phyloP scores from a whole-genome alignment of 2,113 vertebrate genomes.

The Notechis scutatus region DNA sequence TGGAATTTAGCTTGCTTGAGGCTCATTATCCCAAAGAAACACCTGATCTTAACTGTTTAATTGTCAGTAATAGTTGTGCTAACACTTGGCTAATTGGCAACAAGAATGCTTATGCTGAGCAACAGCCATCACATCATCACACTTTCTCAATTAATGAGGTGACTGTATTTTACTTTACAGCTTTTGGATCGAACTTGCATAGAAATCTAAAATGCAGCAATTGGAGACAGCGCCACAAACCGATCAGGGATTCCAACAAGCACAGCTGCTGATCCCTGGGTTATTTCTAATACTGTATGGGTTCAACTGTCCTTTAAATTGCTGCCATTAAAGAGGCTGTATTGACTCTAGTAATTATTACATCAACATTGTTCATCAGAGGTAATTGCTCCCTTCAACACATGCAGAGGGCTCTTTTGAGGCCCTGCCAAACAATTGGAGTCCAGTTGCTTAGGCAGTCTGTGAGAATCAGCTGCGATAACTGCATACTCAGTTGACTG shows the following conservation, averaged over 20 bases:
- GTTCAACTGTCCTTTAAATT: conserved; percentile 51
- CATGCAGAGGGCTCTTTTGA: conserved; percentile 24
- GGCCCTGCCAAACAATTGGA: conserved; percentile 13
- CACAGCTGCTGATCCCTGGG: conserved; percentile 55
- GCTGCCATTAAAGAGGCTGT: conserved; percentile 57
- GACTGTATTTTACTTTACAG: conserved; percentile 32
- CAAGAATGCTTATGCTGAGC: conserved; percentile 16
- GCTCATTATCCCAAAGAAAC: not conserved
- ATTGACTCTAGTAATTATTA: conserved; percentile 41
- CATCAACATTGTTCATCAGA: conserved; percentile 14
- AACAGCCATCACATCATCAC: conserved; percentile 1
- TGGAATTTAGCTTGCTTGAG: not conserved
- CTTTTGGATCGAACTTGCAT: conserved; percentile 22
- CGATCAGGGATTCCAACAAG: conserved; percentile 48
- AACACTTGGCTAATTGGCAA: not conserved
- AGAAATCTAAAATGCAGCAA: conserved; percentile 39
- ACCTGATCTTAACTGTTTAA: not conserved
- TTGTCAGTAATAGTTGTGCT: not conserved
- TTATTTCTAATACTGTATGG: conserved; percentile 53
- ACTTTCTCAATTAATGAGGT: conserved; percentile 39
- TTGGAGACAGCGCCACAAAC: conserved; percentile 29
- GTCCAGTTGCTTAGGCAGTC: not conserved
- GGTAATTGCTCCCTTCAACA: conserved; percentile 32
- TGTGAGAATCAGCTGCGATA: not conserved
- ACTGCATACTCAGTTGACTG: not conserved